These are phyloP conservation scores for Hyaena hyaena DNA, from an alignment of 2,113 vertebrate genomes.

Conservation along the genomic window DNA sequence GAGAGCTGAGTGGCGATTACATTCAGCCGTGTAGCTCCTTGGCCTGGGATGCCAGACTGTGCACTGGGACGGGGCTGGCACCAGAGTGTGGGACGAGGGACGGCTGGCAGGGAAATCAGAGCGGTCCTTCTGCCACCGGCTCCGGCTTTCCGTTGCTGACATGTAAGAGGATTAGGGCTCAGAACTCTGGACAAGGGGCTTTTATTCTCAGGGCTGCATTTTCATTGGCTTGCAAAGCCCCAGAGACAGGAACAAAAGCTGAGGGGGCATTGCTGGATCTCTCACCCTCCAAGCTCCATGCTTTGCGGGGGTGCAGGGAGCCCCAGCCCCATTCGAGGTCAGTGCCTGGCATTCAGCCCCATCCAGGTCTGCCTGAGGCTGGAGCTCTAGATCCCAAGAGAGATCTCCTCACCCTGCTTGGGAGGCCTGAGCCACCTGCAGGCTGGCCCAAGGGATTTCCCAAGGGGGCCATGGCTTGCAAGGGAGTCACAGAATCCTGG, in stretches of 20 bases:
- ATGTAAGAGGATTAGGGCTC: conserved; percentile 73
- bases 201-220: conserved; percentile 77
- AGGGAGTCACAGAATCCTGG: not conserved
- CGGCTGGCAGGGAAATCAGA: conserved; percentile 58
- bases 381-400: not conserved
- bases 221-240: conserved; percentile 39
- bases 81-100: conserved; percentile 8
- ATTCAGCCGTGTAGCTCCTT: not conserved
- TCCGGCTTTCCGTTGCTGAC: conserved; percentile 68
- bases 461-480: not conserved
- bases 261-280: not conserved
- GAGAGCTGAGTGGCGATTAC: not conserved
- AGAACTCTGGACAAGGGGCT: conserved; percentile 80
- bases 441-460: not conserved
- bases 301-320: not conserved
- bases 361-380: not conserved
- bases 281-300: not conserved
- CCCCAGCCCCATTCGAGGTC: not conserved
- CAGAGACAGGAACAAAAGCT: conserved; percentile 40
- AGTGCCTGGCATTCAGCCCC: not conserved
- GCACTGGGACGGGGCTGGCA: conserved; percentile 71
- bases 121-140: not conserved
- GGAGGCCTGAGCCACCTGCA: not conserved
- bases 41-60: not conserved
- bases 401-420: not conserved